Evolutionary conservation across 1,140 invertebrate genomes (phyloP).

Genomic region (Apis dorsata): DNA sequence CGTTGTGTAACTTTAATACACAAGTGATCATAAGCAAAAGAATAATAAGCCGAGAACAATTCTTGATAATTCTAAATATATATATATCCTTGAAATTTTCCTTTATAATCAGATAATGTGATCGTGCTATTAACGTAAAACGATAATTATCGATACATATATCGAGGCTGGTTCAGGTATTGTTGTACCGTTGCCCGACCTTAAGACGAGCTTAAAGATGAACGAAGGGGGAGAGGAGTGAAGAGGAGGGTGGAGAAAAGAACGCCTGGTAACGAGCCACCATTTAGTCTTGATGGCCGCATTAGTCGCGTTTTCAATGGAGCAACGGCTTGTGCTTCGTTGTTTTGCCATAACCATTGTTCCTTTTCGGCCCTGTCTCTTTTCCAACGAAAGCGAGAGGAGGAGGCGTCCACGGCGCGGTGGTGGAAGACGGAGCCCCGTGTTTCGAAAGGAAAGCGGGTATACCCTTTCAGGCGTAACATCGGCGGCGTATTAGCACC

Average conservation of each 20-base stretch:
- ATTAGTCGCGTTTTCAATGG: slow-evolving; percentile 41
- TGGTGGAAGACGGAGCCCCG: not conserved
- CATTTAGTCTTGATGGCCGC: slow-evolving; percentile 33
- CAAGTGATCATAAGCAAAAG: no score
- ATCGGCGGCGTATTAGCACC: slow-evolving; percentile 59
- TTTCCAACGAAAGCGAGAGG: not conserved
- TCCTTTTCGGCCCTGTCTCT: not conserved
- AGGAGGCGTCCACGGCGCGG: not conserved
- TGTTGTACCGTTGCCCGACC: no score
- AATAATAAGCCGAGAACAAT: no score
- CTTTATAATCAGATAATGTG: no score
- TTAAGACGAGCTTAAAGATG: no score
- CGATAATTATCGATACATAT: no score
- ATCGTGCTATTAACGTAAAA: no score
- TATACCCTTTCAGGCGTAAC: slow-evolving; percentile 28
- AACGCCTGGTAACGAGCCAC: slow-evolving; percentile 22
- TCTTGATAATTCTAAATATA: no score
- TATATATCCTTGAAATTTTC: no score
- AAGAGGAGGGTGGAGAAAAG: not conserved
- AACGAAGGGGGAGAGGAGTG: no score
- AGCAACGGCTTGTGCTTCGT: not conserved
- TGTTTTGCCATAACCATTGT: slow-evolving; percentile 40
- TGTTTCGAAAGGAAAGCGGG: slow-evolving; percentile 35
- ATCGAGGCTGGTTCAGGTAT: no score
- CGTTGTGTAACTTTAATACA: no score